Base-by-base conservation (phyloP, 2,888 invertebrate genomes). In the Bombylius discolor region DNA sequence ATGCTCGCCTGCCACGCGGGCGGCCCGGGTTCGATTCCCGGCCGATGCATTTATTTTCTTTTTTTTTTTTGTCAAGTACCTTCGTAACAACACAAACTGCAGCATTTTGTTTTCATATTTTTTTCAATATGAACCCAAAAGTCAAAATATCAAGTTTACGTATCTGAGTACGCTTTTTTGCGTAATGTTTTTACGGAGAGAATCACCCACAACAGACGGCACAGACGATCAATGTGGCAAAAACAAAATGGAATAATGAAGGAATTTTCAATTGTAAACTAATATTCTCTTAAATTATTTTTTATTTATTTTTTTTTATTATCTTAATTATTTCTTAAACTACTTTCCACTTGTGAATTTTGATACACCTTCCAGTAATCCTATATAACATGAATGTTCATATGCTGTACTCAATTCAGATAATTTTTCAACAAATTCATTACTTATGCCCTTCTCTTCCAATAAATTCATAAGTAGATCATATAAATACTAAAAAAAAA, bases 381-480 rank as follows among this genome's bases (percentile, higher is more conserved):
- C 83, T 68, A 99, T 88, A 73, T 98, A 99, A 4, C 89, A 84
- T 4, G 84, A 78, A 72, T 98, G 97, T 73, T 99, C 98, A 69
- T 95, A 95, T 2, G 83, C 81, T 5, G 98, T 97, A 69, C 91
- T 89, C 70, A 91, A 84, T 60, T 89, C 85, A 0, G 90, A 83
- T 31, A 99, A 70, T 69, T 94, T 89, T 65, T 90, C 88, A 1
- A 85, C 89, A 74, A 99, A 97, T 61, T 93, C 90, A 67, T 93
- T 93, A 67, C 88, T 87, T 59, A 99, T 78, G 44, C 98, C 98
- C 65, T 98, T 91, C 71, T 98, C 98, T 73, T 97, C 97, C 57
- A 99, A 78, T 63, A 94, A 80, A 69, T 96, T 95, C 86, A 98
- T 89, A 62, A 99, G 77, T 51, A 95, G 79, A 71, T 97, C 96